These are phyloP conservation scores for Willisornis vidua DNA, from an alignment of 2,113 vertebrate species.

Conservation along the genomic window DNA sequence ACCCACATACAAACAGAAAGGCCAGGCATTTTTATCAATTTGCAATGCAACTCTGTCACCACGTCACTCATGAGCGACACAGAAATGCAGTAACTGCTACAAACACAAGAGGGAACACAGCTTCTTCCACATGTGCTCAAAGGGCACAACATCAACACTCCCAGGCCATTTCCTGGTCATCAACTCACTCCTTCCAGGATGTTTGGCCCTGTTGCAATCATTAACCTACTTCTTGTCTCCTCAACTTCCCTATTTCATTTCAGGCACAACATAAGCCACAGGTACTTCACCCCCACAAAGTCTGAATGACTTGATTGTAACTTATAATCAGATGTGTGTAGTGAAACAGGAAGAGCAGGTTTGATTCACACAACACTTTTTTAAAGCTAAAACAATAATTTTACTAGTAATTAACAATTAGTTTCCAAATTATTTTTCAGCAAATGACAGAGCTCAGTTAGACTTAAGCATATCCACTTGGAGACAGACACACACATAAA, in stretches of 20 bases:
- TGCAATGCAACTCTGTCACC: neutral
- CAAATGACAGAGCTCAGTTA: neutral
- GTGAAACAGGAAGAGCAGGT: neutral
- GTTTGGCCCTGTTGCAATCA: neutral
- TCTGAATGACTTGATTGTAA: neutral
- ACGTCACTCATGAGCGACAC: neutral
- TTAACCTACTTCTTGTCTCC: neutral
- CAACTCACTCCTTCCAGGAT: neutral
- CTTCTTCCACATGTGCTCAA: neutral
- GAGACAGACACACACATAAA: neutral
- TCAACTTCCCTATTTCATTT: neutral
- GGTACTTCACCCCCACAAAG: neutral
- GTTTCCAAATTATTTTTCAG: neutral
- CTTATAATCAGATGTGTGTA: neutral
- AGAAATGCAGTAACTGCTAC: neutral
- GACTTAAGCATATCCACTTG: neutral
- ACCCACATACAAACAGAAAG: neutral
- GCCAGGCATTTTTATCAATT: neutral
- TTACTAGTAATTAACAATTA: neutral
- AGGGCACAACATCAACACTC: neutral
- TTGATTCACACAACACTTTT: neutral
- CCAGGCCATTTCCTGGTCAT: neutral
- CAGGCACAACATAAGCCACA: neutral
- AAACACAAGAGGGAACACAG: neutral
- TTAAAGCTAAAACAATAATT: neutral